A percentile compares a stretch with the other conserved stretches of the same genome.
Conservation (phyloP, 2,797 vertebrate species). For the Phalloptychus januarius region DNA sequence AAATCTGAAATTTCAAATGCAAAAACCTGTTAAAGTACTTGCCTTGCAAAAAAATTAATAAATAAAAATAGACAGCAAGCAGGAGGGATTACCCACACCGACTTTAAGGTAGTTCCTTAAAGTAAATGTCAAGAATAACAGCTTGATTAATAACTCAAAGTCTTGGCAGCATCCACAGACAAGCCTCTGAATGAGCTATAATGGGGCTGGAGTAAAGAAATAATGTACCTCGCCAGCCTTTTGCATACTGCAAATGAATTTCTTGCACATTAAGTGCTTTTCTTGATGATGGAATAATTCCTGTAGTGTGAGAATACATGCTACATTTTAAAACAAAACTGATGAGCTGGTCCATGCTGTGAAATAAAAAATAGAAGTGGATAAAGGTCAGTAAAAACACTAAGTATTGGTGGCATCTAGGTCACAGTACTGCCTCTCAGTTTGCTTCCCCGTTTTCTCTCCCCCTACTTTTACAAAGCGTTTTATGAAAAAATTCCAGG, state of each 20-base stretch:
- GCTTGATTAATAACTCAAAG: constrained; percentile 60
- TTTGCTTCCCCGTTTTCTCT: constrained; percentile 40
- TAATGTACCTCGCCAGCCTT: constrained; percentile 5
- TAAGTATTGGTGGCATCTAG: constrained; percentile 60
- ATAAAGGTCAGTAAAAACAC: constrained; percentile 36
- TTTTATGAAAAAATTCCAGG: constrained; percentile 44
- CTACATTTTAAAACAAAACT: constrained; percentile 39
- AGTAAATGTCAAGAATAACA: constrained; percentile 62
- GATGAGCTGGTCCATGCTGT: constrained; percentile 54
- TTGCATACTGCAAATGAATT: constrained; percentile 42
- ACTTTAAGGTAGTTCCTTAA: constrained; percentile 38
- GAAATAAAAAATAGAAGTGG: constrained; percentile 51
- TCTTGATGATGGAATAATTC: constrained; percentile 48
- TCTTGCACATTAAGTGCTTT: constrained; percentile 50
- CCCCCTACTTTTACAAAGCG: constrained; percentile 37
- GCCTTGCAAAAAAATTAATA: neutral
- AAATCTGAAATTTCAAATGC: neutral
- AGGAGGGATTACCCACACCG: constrained; percentile 23
- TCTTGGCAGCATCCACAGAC: constrained; percentile 55
- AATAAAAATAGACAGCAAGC: constrained; percentile 13
- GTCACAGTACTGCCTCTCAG: constrained; percentile 58
- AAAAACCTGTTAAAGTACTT: constrained; percentile 12
- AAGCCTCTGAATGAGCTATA: constrained; percentile 53
- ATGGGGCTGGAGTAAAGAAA: constrained; percentile 37
- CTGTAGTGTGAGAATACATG: constrained; percentile 21